Evolutionary conservation across 1,140 invertebrate species (phyloP), one percentile per base, ranked within the genome.

Genomic region (Drosophila tsacasi): DNA sequence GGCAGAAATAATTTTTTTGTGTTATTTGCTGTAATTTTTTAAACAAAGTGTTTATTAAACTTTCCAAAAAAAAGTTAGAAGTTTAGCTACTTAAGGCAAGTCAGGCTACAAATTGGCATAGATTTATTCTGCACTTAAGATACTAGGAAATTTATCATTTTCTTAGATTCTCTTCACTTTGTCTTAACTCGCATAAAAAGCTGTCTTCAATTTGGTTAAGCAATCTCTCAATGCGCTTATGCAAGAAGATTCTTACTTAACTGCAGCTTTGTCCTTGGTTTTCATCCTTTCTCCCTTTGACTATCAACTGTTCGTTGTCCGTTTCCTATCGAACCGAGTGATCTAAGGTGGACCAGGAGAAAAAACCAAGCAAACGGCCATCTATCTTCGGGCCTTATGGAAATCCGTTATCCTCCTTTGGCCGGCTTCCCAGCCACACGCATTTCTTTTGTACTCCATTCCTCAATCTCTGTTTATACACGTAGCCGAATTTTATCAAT

Each of bases 321-420:
- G 12, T 42, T 54, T 57, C 32, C 46, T 58, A 71, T 60, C 39
- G 77, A 49, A 52, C 9, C 32, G n/a, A 73, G 61, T 81, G 81
- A 85, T 85, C 78, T 78, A 60, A 85, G 82, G 79, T 85, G 57
- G 68, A 55, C 52, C 55, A 23, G 7, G 47, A 49, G 15, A 9
- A 52, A 61, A 66, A 67, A 60, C 40, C 40, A 21, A 40, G 42
- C 42, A 75, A 78, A 74, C 74, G 59, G 65, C 73, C 82, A 85
- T 78, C 83, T 74, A 82, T 78, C 83, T 86, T 59, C 57, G 15
- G 59, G 82, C 74, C 68, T 66, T 74, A 66, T 85, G 82, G 64
- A 81, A 85, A 85, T 86, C 82, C 83, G 68, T 71, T 81, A 67
- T 75, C 23, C 49, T 49, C 39, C 49, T 57, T 49, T 44, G 54